Percentiles rank a stretch among this genome's conserved stretches.
These are phyloP conservation scores for Ceyx margarethae DNA, from an alignment of 2,113 vertebrate species.

Conservation along the genomic window DNA sequence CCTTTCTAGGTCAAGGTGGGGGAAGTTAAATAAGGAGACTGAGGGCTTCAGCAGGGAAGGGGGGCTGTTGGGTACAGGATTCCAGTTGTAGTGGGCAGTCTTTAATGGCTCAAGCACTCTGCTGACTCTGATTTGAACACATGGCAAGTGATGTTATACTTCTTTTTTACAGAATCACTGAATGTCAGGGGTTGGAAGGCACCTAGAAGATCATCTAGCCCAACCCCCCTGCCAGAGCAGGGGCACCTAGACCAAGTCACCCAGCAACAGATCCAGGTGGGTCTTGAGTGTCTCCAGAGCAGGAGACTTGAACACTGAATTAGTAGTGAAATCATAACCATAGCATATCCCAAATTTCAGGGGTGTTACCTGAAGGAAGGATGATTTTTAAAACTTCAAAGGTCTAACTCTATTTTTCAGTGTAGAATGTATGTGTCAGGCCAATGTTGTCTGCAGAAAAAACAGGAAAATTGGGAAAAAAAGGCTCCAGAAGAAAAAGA, in stretches of 20 bases:
- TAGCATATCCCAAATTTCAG: not conserved
- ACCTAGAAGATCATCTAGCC: no score
- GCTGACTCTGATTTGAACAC: no score
- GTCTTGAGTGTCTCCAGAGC: no score
- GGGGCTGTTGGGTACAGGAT: not conserved
- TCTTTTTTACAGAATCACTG: no score
- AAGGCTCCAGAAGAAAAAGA: not conserved
- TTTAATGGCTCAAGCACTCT: no score
- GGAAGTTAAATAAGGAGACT: constrained; percentile 20
- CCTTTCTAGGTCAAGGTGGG: constrained; percentile 60
- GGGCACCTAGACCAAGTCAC: no score
- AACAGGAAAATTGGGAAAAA: not conserved
- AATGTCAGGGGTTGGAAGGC: no score
- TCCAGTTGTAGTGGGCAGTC: not conserved
- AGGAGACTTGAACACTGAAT: no score
- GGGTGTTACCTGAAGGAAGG: not conserved
- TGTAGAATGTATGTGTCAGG: not conserved
- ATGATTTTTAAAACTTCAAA: not conserved
- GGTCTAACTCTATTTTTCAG: not conserved
- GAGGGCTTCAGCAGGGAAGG: not conserved
- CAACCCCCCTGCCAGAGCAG: no score
- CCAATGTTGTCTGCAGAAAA: not conserved
- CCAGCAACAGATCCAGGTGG: no score
- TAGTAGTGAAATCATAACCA: not conserved
- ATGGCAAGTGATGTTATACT: no score